Evolutionary conservation across 1,140 invertebrate species (phyloP).

Genomic region (Drosophila bocki): DNA sequence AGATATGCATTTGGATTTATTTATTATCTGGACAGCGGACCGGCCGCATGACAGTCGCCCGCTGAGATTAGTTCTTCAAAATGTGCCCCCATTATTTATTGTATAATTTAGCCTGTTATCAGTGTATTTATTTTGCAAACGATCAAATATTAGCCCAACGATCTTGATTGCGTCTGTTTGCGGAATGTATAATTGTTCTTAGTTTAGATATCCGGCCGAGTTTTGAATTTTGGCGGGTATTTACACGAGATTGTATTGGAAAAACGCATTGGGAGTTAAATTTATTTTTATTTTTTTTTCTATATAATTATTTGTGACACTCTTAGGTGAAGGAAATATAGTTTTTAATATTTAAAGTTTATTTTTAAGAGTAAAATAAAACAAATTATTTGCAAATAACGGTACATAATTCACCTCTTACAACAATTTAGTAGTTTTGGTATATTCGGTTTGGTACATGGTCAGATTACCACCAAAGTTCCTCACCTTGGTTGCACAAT

Average conservation of each 20-base stretch:
- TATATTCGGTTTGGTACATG: neutral
- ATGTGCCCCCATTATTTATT: slow-evolving; percentile 50
- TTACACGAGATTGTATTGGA: neutral
- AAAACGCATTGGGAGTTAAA: neutral
- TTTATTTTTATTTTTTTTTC: too few relatives aligned
- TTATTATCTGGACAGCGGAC: slow-evolving; percentile 53
- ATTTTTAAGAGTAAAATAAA: neutral
- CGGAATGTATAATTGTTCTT: neutral
- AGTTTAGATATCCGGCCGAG: neutral
- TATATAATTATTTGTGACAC: too few relatives aligned
- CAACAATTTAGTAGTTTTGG: neutral
- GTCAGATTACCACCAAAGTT: neutral
- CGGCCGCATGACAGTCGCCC: slow-evolving; percentile 19
- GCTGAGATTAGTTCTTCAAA: slow-evolving; percentile 58
- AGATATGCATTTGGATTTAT: slow-evolving; percentile 74
- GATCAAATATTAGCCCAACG: slow-evolving; percentile 39
- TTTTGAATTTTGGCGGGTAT: slow-evolving; percentile 2
- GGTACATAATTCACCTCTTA: neutral
- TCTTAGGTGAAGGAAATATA: neutral
- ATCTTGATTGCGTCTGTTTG: slow-evolving; percentile 17
- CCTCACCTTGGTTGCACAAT: neutral
- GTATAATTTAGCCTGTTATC: slow-evolving; percentile 54
- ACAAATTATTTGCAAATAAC: neutral
- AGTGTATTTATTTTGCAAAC: slow-evolving; percentile 44
- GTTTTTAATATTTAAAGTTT: too few relatives aligned